Conservation (phyloP, 2,113 vertebrate species). For the Clupea harengus region DNA sequence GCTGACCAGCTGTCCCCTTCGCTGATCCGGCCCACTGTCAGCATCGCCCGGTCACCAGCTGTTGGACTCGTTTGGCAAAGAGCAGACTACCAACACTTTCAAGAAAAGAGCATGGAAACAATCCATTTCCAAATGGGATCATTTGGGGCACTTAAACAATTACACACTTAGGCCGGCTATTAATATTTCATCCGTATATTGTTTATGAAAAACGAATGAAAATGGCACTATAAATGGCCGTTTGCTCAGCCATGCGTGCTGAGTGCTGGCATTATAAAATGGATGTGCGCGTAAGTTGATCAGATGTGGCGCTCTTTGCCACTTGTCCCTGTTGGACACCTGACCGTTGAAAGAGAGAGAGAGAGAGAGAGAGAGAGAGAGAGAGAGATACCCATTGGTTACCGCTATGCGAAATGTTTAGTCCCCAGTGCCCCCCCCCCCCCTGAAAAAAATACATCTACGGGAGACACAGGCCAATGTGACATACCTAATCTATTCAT, state of each 20-base stretch:
- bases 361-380: not conserved
- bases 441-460: not conserved
- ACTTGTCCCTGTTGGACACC: constrained; percentile 5
- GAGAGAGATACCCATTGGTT: not conserved
- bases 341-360: not conserved
- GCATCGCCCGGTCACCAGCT: constrained; percentile 87
- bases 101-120: constrained; percentile 74
- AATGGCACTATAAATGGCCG: constrained; percentile 39
- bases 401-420: not conserved
- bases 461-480: not conserved
- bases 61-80: constrained; percentile 77
- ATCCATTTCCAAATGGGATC: constrained; percentile 84
- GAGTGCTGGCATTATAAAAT: not conserved
- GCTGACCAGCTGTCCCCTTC: constrained; percentile 89
- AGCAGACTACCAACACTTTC: constrained; percentile 75
- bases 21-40: constrained; percentile 70
- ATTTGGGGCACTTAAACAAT: constrained; percentile 89
- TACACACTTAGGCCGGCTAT: constrained; percentile 72
- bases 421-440: not conserved
- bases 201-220: constrained; percentile 68
- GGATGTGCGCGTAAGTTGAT: not conserved
- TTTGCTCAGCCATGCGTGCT: constrained; percentile 35
- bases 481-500: constrained; percentile 35
- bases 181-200: constrained; percentile 80
- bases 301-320: constrained; percentile 19